Percentiles rank a stretch among this genome's conserved stretches.
phyloP scores from a whole-genome alignment of 2,797 vertebrate genomes.

The Siniperca scherzeri region DNA sequence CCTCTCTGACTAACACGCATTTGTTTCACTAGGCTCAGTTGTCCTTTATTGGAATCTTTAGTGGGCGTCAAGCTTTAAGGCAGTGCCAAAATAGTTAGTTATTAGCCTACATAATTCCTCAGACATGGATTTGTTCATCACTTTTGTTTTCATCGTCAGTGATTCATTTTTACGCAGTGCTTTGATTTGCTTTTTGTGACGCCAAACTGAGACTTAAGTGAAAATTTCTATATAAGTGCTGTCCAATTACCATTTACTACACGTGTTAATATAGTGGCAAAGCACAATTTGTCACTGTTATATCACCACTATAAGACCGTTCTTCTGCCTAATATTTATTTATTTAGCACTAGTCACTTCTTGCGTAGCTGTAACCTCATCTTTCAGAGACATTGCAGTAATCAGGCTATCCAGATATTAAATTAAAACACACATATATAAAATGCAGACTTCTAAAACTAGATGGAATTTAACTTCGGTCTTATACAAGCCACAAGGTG shows the following conservation, averaged over 20 bases:
- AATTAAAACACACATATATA: not conserved
- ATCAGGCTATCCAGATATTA: not conserved
- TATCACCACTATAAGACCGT: not conserved
- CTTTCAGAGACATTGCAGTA: not conserved
- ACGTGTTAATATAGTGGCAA: not conserved
- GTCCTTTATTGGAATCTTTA: constrained; percentile 31
- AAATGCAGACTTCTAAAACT: constrained; percentile 2
- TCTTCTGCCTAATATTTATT: not conserved
- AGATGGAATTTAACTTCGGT: not conserved
- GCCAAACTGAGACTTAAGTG: constrained; percentile 9
- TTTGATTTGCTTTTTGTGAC: constrained; percentile 38
- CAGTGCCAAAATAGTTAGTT: constrained; percentile 42
- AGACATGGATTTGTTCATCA: constrained; percentile 43
- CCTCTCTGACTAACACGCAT: constrained; percentile 9
- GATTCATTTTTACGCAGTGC: constrained; percentile 7
- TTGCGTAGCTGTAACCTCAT: not conserved
- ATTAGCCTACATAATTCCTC: constrained; percentile 51
- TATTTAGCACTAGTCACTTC: not conserved
- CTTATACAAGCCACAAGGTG: not conserved
- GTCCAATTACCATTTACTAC: constrained; percentile 5
- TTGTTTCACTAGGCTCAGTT: constrained; percentile 27
- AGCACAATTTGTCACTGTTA: not conserved
- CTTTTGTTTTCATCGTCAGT: constrained; percentile 36
- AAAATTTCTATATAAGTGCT: not conserved
- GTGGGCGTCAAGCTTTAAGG: constrained; percentile 54